Evolutionary conservation across 2,113 vertebrate genomes (phyloP).

Genomic region (Balaenoptera acutorostrata): DNA sequence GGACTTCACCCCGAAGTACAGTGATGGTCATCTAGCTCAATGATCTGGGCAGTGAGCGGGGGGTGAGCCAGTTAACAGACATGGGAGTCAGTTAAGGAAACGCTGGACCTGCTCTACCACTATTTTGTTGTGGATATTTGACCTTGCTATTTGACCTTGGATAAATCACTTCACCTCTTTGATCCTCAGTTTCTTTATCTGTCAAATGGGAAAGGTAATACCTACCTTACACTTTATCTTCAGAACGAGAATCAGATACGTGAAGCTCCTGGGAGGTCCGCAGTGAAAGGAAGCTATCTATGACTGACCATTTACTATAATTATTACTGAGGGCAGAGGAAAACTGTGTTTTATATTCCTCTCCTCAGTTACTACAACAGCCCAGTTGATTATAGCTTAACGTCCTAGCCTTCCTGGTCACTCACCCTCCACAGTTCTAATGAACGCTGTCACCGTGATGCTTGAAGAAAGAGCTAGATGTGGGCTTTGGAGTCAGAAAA

Average conservation of each 20-base stretch:
- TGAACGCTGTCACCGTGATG: background rate
- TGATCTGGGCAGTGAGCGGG: background rate
- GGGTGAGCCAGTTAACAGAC: background rate
- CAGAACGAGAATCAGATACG: background rate
- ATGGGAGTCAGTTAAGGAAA: background rate
- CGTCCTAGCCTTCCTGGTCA: background rate
- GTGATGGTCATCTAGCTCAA: too few species aligned
- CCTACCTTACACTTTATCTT: background rate
- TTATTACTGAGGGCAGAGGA: background rate
- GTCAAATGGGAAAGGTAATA: background rate
- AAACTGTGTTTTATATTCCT: background rate
- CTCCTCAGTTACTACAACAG: background rate
- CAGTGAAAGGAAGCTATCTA: background rate
- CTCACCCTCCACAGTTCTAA: background rate
- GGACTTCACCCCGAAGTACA: background rate
- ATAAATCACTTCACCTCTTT: background rate
- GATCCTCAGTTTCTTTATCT: background rate
- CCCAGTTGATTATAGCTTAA: background rate
- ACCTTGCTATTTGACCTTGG: background rate
- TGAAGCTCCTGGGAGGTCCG: background rate
- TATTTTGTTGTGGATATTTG: background rate
- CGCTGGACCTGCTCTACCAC: background rate
- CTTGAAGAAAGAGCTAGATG: background rate
- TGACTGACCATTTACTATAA: background rate
- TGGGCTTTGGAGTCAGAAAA: background rate